Conservation (phyloP, 92 coral and sea anemone species). For the Phenganax subtilis region DNA sequence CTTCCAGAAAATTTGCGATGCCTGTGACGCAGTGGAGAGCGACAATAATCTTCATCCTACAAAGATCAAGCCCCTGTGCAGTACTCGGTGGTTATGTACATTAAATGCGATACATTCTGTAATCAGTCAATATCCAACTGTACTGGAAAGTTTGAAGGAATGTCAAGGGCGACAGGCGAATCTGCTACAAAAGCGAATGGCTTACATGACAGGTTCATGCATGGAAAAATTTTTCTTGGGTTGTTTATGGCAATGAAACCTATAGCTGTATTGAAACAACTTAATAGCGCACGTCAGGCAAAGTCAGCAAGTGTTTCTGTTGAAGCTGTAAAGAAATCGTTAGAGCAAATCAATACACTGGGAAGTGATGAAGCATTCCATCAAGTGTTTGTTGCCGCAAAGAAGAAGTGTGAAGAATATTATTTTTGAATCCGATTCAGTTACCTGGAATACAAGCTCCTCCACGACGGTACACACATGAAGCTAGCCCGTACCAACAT, state of each 20-base stretch:
- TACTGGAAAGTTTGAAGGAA: constrained; percentile 5
- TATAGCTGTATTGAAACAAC: constrained; percentile 4
- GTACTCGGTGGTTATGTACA: not conserved
- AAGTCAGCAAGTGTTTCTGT: not conserved
- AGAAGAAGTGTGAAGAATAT: constrained; percentile 2
- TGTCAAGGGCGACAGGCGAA: constrained; percentile 5
- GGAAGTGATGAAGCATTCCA: constrained; percentile 14
- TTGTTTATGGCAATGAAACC: not conserved
- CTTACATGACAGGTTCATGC: not conserved
- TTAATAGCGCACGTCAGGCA: not conserved
- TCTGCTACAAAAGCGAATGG: constrained; percentile 3
- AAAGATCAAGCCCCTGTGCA: constrained; percentile 4
- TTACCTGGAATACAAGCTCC: not conserved
- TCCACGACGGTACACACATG: not conserved
- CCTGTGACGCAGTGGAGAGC: not conserved
- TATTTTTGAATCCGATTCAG: constrained; percentile 1
- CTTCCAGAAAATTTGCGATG: not conserved
- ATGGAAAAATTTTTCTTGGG: not conserved
- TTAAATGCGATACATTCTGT: not conserved
- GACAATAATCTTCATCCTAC: not conserved
- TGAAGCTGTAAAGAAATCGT: constrained; percentile 8
- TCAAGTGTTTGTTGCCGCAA: not conserved
- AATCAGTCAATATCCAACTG: not conserved
- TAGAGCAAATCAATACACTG: not conserved
- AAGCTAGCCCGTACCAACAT: not conserved